phyloP scores from a whole-genome alignment of 2,888 invertebrate species.

The Venusia cambrica region DNA sequence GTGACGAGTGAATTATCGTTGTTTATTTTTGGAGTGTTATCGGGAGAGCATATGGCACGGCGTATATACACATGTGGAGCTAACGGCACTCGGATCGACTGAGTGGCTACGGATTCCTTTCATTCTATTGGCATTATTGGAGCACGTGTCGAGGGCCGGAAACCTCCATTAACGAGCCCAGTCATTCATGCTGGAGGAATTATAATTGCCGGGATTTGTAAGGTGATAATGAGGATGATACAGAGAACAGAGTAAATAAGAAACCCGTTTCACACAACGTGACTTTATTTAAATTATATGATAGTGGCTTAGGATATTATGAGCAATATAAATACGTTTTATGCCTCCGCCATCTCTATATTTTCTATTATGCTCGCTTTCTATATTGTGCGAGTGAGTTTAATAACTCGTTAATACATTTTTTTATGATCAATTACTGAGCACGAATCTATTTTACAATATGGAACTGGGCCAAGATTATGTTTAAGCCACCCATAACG shows the following conservation, averaged over 20 bases:
- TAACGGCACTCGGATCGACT: slow-evolving; percentile 37
- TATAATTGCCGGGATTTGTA: slow-evolving; percentile 23
- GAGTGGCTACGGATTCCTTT: slow-evolving; percentile 38
- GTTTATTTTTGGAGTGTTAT: slow-evolving; percentile 64
- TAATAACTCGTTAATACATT: slow-evolving; percentile 25
- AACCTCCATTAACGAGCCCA: slow-evolving; percentile 30
- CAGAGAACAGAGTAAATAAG: slow-evolving; percentile 5
- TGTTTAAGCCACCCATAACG: slow-evolving; percentile 26
- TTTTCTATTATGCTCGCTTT: slow-evolving; percentile 24
- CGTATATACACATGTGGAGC: slow-evolving; percentile 56
- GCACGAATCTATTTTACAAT: slow-evolving; percentile 30
- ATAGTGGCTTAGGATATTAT: no score
- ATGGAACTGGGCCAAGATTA: slow-evolving; percentile 38
- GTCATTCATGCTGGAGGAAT: slow-evolving; percentile 26
- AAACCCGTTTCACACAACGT: slow-evolving; percentile 12
- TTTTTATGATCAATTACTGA: slow-evolving; percentile 41
- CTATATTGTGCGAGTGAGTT: slow-evolving; percentile 22
- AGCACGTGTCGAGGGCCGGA: slow-evolving; percentile 33
- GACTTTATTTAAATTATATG: slow-evolving; percentile 9
- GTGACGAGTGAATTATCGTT: slow-evolving; percentile 59
- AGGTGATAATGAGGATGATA: slow-evolving; percentile 18
- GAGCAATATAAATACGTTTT: slow-evolving; percentile 12
- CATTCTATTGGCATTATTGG: slow-evolving; percentile 31
- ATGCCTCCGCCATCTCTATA: slow-evolving; percentile 22
- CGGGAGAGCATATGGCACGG: slow-evolving; percentile 51